Conservation (phyloP, 2,797 vertebrate genomes). For the Galagoides demidoff region DNA sequence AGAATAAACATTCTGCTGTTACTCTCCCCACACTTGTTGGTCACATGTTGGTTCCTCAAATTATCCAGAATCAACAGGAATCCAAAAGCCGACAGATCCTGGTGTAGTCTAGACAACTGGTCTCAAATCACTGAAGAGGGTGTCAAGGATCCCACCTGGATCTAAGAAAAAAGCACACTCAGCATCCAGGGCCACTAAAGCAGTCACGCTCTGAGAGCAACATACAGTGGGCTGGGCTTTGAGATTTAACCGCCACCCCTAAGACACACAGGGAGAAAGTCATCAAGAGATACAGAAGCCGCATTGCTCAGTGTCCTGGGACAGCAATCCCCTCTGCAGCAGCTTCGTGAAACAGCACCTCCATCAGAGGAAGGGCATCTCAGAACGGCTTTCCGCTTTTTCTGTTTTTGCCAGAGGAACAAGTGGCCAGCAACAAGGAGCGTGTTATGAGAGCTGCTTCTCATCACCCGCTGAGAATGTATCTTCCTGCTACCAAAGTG, state of each 20-base stretch:
- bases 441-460: not conserved
- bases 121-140: not conserved
- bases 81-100: not conserved
- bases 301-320: not conserved
- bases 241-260: not conserved
- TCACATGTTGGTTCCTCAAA: not conserved
- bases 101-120: not conserved
- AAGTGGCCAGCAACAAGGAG: not conserved
- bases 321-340: not conserved
- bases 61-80: not conserved
- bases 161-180: too few species aligned
- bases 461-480: not conserved
- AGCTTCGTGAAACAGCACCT: not conserved
- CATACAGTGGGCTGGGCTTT: not conserved
- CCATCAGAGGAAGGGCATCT: not conserved
- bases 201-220: not conserved
- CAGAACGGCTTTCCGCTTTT: not conserved
- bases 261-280: not conserved
- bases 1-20: not conserved
- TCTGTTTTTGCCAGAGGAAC: not conserved
- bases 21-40: not conserved
- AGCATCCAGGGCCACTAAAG: not conserved
- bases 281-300: not conserved
- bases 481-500: not conserved
- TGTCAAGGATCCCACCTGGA: not conserved